Evolutionary conservation across 2,797 vertebrate species (phyloP), one percentile per base, ranked within the genome.

Genomic region (Graptemys geographica): DNA sequence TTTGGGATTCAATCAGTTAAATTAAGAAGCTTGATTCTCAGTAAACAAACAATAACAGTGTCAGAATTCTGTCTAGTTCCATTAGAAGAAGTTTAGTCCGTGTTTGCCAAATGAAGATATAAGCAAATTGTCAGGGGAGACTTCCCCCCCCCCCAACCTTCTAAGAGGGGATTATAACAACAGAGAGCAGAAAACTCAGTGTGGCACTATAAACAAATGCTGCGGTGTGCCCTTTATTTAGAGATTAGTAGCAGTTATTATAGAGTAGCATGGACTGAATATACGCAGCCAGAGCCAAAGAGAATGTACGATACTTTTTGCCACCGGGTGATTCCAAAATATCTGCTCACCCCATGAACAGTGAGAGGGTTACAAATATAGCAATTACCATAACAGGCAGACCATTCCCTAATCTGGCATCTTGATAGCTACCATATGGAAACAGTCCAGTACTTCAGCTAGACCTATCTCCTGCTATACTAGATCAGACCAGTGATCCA

Each of bases 41-140:
- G 94, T 94, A 97, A 97, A 97, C 95, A 97, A 96, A 97, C 96
- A 96, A 96, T 97, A 96, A 96, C 96, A 96, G 93, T 96, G 96
- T 96, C 96, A 97, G 96, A 96, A 94, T 96, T 95, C 90, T 93
- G 96, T 96, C 96, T 83, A 83, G 88, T 95, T 95, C 88, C 92
- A 90, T 97, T 96, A 96, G 94, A 97, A 96, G 97, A 95, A 96
- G 93, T 97, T 97, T 96, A 96, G 96, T 95, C 96, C 95, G 89
- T 11, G 5, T 93, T 97, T 96, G 95, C 95, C 93, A 96, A 96
- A 96, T 96, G 94, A 96, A 96, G 96, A 97, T 93, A 96, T 95
- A 96, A 96, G 91, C 95, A 95, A 96, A 96, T 95, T 95, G 95
- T 97, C 96, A 92, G 81, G 90, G 90, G 96, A 97, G 86, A 90